A percentile compares a stretch with the other conserved stretches of the same genome.
Evolutionary conservation across 1,140 invertebrate genomes (phyloP).

Genomic region (Delia radicum): DNA sequence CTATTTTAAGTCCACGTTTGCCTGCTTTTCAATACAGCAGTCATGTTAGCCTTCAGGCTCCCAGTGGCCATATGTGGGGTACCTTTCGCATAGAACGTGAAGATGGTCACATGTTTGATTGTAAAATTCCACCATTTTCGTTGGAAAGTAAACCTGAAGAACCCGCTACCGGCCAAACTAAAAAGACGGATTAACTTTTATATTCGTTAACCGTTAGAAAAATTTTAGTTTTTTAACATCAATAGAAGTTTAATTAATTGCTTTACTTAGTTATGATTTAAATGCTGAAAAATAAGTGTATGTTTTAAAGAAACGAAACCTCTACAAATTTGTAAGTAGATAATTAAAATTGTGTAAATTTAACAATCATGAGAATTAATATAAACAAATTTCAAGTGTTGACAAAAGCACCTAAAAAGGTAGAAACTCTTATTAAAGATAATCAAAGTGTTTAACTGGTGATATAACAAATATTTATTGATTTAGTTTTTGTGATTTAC

Average conservation of each 20-base stretch:
- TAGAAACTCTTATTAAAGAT: no score
- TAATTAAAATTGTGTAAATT: background rate
- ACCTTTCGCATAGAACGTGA: slow-evolving; percentile 95
- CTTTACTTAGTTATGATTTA: background rate
- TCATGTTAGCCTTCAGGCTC: slow-evolving; percentile 93
- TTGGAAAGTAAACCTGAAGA: slow-evolving; percentile 90
- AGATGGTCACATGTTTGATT: slow-evolving; percentile 94
- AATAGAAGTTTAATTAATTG: background rate
- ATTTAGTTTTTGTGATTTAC: slow-evolving; percentile 12
- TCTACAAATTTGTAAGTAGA: background rate
- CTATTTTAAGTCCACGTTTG: slow-evolving; percentile 78
- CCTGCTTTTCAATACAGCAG: slow-evolving; percentile 97
- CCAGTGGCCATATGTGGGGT: slow-evolving; percentile 99
- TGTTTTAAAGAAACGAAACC: background rate
- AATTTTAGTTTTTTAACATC: background rate
- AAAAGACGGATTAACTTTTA: slow-evolving; percentile 4
- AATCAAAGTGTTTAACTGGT: background rate
- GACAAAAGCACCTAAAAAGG: no score
- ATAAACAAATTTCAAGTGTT: background rate
- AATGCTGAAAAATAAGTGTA: background rate
- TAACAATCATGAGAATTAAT: background rate
- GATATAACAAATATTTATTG: background rate
- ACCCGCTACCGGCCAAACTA: background rate
- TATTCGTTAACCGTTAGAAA: background rate
- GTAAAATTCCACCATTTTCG: slow-evolving; percentile 94